Evolutionary conservation across 2,888 invertebrate genomes (phyloP), one percentile per base, ranked within the genome.

Genomic region (Eulithis testata): DNA sequence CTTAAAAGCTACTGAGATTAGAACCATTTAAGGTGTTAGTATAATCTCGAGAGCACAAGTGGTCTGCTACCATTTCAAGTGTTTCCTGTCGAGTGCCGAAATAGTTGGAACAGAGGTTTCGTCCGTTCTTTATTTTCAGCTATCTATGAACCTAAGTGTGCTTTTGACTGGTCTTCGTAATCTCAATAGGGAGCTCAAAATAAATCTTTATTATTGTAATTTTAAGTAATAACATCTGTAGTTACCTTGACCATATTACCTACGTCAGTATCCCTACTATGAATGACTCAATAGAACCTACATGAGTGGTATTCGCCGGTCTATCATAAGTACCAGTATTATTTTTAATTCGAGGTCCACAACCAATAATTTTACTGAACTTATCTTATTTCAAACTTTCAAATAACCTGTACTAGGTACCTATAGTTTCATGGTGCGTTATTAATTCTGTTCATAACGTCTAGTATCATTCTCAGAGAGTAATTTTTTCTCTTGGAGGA

Each of bases 1-100:
- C 80, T 87, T 81, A 69, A 79, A 77, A 76, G 76, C 74, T 72
- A 72, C 75, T 79, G 73, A 81, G 80, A 81, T 83, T 82, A 81
- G 80, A 82, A 85, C 87, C 89, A 86, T 90, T 90, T 87, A 84
- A 90, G 90, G 90, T 89, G 90, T 88, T 83, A 81, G 73, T 80
- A 76, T 84, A 84, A 91, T 90, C 89, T 91, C 86, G 65, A 91
- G 89, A 85, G 85, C 75, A 73, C 63, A 44, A 57, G 68, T 37
- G 53, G 53, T 74, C 75, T 75, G 78, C 78, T 81, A 78, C 80
- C 77, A 78, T 75, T 66, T 85, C 81, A 78, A 90, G 86, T 76
- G 82, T 79, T 90, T 90, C 90, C 90, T 86, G 88, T 69, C 70
- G 51, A 66, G 63, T 60, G 53, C 63, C 27, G 45, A 44, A 66